Evolutionary conservation across 2,113 vertebrate species (phyloP), one percentile per base, ranked within the genome.

Genomic region (Desmodus rotundus): DNA sequence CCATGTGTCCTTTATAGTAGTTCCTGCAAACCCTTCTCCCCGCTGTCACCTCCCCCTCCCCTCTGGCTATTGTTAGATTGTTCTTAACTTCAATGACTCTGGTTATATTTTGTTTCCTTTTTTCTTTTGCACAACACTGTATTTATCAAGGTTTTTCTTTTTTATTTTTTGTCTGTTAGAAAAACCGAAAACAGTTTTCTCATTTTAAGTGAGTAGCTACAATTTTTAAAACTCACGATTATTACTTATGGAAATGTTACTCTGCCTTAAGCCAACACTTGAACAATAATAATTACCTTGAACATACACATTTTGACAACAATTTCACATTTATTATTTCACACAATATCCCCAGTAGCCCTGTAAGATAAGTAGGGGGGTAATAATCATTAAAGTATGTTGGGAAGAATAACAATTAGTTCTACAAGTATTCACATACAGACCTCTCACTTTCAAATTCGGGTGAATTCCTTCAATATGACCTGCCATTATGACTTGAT

Each of bases 251-350:
- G 26, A 94, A 61, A 95, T 91, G 77, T 47, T 74, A 97, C 95
- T 96, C 63, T 89, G 45, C 95, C 86, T 86, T 93, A 88, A 95
- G 93, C 54, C 77, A 94, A 91, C 47, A 72, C 61, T 89, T 41
- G 82, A 96, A 94, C 67, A 90, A 86, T 95, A 96, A 86, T 89
- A 97, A 95, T 94, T 91, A 95, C 54, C 63, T 93, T 2, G 10
- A 68, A 91, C 1, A 0, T 28, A 91, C 77, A 91, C 82, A 65
- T 56, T 65, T 92, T 95, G 87, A 97, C 72, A 95, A 85, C 50
- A 90, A 68, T 92, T 92, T 97, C 94, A 93, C 61, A 92, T 97
- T 68, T 95, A 81, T 92, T 90, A 90, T 92, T 95, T 82, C 68
- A 26, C 56, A 47, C 78, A 78, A 78, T 82, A 91, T 91, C 70